Percentiles rank a stretch among this genome's conserved stretches.
Evolutionary conservation across 2,888 invertebrate genomes (phyloP).

Genomic region (Amiota minor): DNA sequence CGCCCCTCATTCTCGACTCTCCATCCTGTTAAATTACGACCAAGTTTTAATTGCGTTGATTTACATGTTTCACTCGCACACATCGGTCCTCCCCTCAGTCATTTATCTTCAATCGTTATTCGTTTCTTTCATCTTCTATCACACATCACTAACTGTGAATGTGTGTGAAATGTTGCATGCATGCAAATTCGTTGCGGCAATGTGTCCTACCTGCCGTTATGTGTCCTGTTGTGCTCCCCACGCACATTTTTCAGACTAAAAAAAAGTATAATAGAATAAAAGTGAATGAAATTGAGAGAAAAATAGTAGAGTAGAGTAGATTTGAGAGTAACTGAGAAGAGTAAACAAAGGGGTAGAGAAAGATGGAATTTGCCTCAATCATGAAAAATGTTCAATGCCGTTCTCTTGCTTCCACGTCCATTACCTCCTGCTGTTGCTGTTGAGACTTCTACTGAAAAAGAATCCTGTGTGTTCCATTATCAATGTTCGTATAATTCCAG

Average conservation of each 20-base stretch:
- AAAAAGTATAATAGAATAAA: too few species aligned
- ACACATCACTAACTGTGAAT: neutral
- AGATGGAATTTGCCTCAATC: neutral
- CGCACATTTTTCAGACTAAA: too few species aligned
- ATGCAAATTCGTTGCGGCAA: neutral
- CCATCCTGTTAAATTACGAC: conserved; percentile 3
- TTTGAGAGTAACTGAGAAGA: too few species aligned
- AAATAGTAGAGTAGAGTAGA: too few species aligned
- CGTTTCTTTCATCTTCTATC: too few species aligned
- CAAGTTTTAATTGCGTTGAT: conserved; percentile 55
- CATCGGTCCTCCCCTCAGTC: too few species aligned
- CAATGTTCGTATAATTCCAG: neutral
- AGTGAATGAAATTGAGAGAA: too few species aligned
- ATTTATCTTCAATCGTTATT: too few species aligned
- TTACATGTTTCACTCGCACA: conserved; percentile 31
- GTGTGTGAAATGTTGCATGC: neutral
- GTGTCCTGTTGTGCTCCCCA: too few species aligned
- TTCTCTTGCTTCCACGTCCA: neutral
- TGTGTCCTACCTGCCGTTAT: too few species aligned
- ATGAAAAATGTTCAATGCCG: neutral
- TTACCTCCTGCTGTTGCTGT: neutral
- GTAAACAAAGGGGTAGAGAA: too few species aligned
- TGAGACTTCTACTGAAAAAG: neutral
- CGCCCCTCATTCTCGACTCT: neutral
- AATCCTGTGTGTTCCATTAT: neutral